Evolutionary conservation across 64 coral and sea anemone species (phyloP), one percentile per base, ranked within the genome.

Genomic region (Pachyseris speciosa): DNA sequence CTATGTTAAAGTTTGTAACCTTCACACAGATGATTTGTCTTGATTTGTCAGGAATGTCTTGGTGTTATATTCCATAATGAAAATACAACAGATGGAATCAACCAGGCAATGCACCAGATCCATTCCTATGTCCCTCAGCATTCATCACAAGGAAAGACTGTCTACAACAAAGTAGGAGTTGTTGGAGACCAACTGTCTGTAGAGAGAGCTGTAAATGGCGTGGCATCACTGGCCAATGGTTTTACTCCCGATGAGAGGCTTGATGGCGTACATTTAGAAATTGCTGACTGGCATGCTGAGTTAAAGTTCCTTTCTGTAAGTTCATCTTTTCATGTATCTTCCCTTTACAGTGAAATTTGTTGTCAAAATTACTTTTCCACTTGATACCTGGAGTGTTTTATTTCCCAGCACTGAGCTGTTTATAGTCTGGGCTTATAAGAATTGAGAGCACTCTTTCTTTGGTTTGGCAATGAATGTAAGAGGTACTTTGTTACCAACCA

Each of bases 181-280:
- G 49, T 79, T 79, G 75, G 75, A 51, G 75, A 79, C 49, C 75
- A 79, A 79, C 39, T 79, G 17, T 48, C 39, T 51, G 45, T 79
- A 12, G 75, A 50, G 24, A 2, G 78, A 81, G 78, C 78, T 9
- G 78, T 81, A 0, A 81, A 81, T 24, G 19, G 45, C 9, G 1
- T 24, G 7, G 19, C 50, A 0, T 81, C 72, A 44, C 72, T 75
- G 42, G 25, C 17, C n/a, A 75, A 75, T 41, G 72, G 72, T 9
- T 75, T 75, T 37, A 81, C 78, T 7, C 78, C 78, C 26, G 78
- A 81, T 0, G 78, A 81, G 2, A 52, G 78, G 24, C 16, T 81
- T 3, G 78, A 57, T 34, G 73, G 73, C 13, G 31, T 77, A 16
- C 73, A 70, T 70, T 9, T 70, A 15, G 67, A 70, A 70, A 70